These are phyloP conservation scores for Spisula subtruncata DNA, from an alignment of 2,888 invertebrate species.

Conservation along the genomic window DNA sequence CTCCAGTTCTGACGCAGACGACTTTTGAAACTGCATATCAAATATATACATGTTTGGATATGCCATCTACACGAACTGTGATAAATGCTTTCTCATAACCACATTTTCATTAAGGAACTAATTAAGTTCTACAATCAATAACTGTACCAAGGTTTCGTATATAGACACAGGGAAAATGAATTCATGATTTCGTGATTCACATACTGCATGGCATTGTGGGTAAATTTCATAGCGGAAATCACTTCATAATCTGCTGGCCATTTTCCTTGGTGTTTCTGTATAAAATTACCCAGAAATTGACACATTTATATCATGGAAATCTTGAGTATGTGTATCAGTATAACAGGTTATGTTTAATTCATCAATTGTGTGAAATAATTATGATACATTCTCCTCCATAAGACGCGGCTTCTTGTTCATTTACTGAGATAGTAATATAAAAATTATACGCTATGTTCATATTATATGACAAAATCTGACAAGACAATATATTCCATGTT, in stretches of 20 bases:
- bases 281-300: neutral
- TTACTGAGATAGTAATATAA: neutral
- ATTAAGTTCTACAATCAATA: too few species aligned
- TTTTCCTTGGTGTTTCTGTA: neutral
- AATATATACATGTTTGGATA: too few species aligned
- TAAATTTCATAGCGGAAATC: neutral
- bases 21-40: too few species aligned
- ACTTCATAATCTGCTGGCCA: neutral
- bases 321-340: neutral
- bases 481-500: neutral
- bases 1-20: too few species aligned
- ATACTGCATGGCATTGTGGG: neutral
- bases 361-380: neutral
- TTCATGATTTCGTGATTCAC: neutral
- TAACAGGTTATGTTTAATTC: conserved; percentile 17
- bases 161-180: too few species aligned
- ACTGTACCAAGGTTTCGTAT: too few species aligned
- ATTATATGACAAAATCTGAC: neutral
- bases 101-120: too few species aligned
- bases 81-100: too few species aligned
- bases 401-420: neutral
- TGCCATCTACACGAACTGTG: too few species aligned
- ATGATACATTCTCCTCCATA: neutral
- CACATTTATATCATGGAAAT: neutral
- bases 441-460: conserved; percentile 9